These are phyloP conservation scores for Intellagama lesueurii DNA, from an alignment of 2,797 vertebrate species.

Conservation along the genomic window DNA sequence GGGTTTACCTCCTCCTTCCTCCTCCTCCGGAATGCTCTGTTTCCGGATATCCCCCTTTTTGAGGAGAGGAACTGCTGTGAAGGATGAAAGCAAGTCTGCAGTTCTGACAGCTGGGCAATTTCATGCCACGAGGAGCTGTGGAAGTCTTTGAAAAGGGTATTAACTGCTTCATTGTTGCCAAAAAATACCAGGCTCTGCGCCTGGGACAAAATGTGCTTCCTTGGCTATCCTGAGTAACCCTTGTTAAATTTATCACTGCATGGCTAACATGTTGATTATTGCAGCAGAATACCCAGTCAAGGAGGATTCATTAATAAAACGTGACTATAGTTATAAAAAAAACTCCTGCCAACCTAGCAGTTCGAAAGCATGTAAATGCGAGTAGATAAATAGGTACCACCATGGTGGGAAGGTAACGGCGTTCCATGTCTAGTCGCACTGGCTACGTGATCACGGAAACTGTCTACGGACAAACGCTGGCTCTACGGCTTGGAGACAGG, in stretches of 20 bases:
- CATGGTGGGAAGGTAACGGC: too few relatives aligned
- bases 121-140: slow-evolving; percentile 25
- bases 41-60: not conserved
- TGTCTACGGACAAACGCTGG: too few relatives aligned
- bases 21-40: slow-evolving; percentile 6
- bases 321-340: not conserved
- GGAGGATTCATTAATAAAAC: not conserved
- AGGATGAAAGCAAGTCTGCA: slow-evolving; percentile 6
- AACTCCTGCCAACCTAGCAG: too few relatives aligned
- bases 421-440: too few relatives aligned
- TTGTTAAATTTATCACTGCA: slow-evolving; percentile 12
- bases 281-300: not conserved
- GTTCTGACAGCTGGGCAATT: rapidly evolving
- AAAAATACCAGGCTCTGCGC: slow-evolving; percentile 29
- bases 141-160: slow-evolving; percentile 38
- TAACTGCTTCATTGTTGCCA: slow-evolving; percentile 32
- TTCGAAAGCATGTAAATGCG: too few relatives aligned
- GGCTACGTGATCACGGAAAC: too few relatives aligned
- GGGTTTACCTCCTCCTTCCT: slow-evolving; percentile 19
- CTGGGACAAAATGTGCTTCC: slow-evolving; percentile 44
- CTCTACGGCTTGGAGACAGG: too few relatives aligned
- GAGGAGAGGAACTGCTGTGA: slow-evolving; percentile 10
- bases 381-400: too few relatives aligned
- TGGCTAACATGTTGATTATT: slow-evolving; percentile 29
- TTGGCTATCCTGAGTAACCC: not conserved